Evolutionary conservation across 2,797 vertebrate genomes (phyloP), one percentile per base, ranked within the genome.

Genomic region (Cephalopachus bancanus): DNA sequence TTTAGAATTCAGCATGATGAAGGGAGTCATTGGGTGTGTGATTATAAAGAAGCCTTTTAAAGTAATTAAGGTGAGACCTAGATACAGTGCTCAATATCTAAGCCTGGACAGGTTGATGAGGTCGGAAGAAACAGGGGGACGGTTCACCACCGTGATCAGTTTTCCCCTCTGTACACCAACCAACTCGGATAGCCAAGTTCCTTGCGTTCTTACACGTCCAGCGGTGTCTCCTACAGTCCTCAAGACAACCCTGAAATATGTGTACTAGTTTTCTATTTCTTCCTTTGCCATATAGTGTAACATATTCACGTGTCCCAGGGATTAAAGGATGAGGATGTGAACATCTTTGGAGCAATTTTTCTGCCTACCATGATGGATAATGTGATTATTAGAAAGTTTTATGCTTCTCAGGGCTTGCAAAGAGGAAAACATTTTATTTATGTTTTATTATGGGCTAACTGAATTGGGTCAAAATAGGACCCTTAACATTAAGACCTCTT

Each of bases 121-220:
- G 64, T 83, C 22, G 6, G 26, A 30, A 51, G 65, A 17, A 55
- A 60, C 8, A 1, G 8, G 4, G 86, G 24, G 5, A 30, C 17
- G 4, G 33, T 16, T 24, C 11, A 10, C 11, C 17, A 7, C 57
- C 49, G 4, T 16, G 0, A 5, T 9, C 7, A 74, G 51, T 65
- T 7, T 3, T 14, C 44, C 44, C 10, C 22, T 69, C 57, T 57
- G 57, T 62, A 67, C 53, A 30, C 22, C 28, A 26, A 1, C 76
- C 20, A 28, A 7, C 15, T 4, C 16, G 60, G 83, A 22, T 2
- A 49, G 75, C 78, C 75, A 60, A 24, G 44, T 17, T 51, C 75
- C 6, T 14, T 4, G 5, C 0, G 0, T 12, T 28, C 24, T 60
- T 8, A 2, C 1, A 0, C 8, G 0, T 4, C 74, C 53, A 51